Percentiles rank a stretch among this genome's conserved stretches.
phyloP scores from a whole-genome alignment of 2,113 vertebrate genomes.

The Trematocara stigmaticum region DNA sequence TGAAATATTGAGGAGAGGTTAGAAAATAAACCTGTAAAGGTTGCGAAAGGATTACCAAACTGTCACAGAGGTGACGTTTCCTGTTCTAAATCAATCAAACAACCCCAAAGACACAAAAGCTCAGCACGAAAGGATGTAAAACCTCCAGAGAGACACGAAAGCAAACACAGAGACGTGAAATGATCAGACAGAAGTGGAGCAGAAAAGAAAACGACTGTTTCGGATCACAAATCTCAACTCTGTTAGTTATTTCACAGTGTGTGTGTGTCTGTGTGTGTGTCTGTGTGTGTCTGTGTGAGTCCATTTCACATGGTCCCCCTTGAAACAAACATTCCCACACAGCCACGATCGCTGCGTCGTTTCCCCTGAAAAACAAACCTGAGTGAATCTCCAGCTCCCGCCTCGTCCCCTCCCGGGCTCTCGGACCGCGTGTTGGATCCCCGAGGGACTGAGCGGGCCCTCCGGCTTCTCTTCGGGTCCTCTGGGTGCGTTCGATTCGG shows the following conservation, averaged over 20 bases:
- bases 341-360: background rate
- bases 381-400: background rate
- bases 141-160: background rate
- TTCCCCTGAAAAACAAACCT: background rate
- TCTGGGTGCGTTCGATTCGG: background rate
- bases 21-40: background rate
- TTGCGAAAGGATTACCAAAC: background rate
- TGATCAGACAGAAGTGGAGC: background rate
- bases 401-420: background rate
- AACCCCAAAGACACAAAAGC: background rate
- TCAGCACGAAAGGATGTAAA: background rate
- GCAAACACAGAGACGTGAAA: background rate
- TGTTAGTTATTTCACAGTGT: background rate
- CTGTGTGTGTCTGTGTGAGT: rapidly evolving
- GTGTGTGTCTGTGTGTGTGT: background rate
- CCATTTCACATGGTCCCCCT: background rate
- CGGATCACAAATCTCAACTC: background rate
- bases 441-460: background rate
- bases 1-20: background rate
- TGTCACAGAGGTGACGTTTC: background rate
- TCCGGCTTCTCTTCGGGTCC: background rate
- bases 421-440: background rate
- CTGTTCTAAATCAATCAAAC: background rate
- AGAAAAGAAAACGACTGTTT: background rate
- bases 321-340: background rate